Base-by-base conservation (phyloP, 2,888 invertebrate genomes). In the Amphipoea lucens region DNA sequence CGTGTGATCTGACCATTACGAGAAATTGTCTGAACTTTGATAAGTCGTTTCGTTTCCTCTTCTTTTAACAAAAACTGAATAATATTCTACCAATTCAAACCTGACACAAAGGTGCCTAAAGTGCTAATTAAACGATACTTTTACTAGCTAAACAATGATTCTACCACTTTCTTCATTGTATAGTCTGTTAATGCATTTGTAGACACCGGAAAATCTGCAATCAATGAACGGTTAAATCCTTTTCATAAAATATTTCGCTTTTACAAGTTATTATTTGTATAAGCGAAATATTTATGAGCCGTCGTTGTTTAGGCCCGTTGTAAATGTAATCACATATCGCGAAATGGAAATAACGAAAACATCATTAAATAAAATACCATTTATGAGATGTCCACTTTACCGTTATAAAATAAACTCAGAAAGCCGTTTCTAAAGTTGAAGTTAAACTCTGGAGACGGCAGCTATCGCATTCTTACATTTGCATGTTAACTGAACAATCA, bases 401-500 rank as follows among this genome's bases (percentile, higher is more conserved):
- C 40, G 29, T 69, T 65, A 57, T 51, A 71, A 71, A 81, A 67
- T 42, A 54, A 65, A 54, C 48, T 7, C 23, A 14, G n/a, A 65
- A 70, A 9, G 29, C 5, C 5, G 14, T 71, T 72, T 69, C 57
- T 29, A 66, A 76, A 62, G 60, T 62, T 23, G 42, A 75, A 74
- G 65, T 65, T 51, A 36, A 66, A 60, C 72, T 79, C 48, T 57
- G 20, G 63, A 76, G 54, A 69, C 78, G 73, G 79, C 81, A 86
- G 81, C 81, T 69, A 79, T 76, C 29, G 78, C 68, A 78, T 76
- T 67, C 75, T 80, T 87, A 79, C 85, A 89, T 87, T 82, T 72
- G 72, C 87, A 80, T 87, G 87, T 85, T 87, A 88, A 89, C 75
- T 83, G 69, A 85, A 75, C 79, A 69, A 80, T 82, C 71, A 80